phyloP scores from a whole-genome alignment of 2,888 invertebrate genomes.

The Drosophila glabriapex region DNA sequence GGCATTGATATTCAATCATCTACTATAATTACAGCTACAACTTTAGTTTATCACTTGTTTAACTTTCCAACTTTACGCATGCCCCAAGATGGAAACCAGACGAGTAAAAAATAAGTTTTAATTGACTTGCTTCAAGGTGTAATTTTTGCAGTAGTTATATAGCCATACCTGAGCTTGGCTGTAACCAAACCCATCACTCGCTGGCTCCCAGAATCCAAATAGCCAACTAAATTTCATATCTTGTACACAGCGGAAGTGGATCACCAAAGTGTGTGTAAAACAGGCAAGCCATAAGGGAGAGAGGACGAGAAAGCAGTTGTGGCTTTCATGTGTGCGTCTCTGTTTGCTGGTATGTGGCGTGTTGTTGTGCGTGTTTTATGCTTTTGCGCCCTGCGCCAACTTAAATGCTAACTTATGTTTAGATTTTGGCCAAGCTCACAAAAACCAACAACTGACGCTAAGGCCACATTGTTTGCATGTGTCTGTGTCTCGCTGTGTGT shows the following conservation, averaged over 20 bases:
- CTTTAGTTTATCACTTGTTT: background rate
- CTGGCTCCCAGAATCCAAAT: conserved; percentile 47
- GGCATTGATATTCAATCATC: conserved; percentile 4
- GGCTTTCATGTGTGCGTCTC: conserved; percentile 35
- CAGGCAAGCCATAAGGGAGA: background rate
- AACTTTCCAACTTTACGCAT: conserved; percentile 11
- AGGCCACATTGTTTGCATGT: conserved; percentile 53
- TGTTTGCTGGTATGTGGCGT: conserved; percentile 34
- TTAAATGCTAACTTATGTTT: conserved; percentile 79
- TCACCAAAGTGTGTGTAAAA: conserved; percentile 53
- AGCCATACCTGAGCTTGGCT: conserved; percentile 30
- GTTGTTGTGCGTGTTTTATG: conserved; percentile 73
- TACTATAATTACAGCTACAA: background rate
- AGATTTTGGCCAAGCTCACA: conserved; percentile 65
- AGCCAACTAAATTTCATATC: conserved; percentile 58
- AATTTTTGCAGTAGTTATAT: conserved; percentile 17
- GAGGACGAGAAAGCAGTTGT: conserved; percentile 22
- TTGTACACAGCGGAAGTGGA: conserved; percentile 60
- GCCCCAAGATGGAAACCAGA: conserved; percentile 7
- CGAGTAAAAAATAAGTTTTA: conserved; percentile 58
- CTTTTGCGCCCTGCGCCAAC: conserved; percentile 75
- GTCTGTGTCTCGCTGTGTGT: conserved; percentile 21
- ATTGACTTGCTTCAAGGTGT: conserved; percentile 66
- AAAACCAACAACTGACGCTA: conserved; percentile 55
- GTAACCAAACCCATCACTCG: conserved; percentile 2